phyloP scores from a whole-genome alignment of 2,113 vertebrate genomes.

The Stigmatopora argus region DNA sequence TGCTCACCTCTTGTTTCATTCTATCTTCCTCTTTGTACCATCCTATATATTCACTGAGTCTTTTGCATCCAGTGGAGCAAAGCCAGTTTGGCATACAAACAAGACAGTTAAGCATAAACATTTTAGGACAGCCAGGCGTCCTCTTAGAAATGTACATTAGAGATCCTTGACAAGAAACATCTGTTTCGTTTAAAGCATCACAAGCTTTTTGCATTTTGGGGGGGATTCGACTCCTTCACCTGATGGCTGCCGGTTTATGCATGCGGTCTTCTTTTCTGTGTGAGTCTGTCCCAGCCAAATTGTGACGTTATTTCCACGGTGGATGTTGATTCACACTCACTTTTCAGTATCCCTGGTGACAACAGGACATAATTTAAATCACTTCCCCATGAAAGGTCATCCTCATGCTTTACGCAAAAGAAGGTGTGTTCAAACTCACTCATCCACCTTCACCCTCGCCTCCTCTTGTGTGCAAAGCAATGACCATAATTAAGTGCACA shows the following conservation, averaged over 20 bases:
- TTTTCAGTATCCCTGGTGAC: constrained; percentile 49
- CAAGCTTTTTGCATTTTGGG: constrained; percentile 17
- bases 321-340: constrained; percentile 47
- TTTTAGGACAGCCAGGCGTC: constrained; percentile 43
- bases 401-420: constrained; percentile 49
- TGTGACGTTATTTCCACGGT: constrained; percentile 48
- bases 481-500: constrained; percentile 30
- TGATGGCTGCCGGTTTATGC: constrained; percentile 5
- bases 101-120: constrained; percentile 48
- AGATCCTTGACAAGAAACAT: constrained; percentile 27
- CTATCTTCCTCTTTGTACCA: constrained; percentile 27
- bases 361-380: constrained; percentile 56
- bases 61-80: constrained; percentile 23
- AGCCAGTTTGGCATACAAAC: constrained; percentile 33
- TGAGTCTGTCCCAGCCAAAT: constrained; percentile 11
- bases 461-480: constrained; percentile 3
- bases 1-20: constrained; percentile 26
- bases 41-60: constrained; percentile 39
- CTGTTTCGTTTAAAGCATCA: constrained; percentile 40
- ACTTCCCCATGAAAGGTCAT: constrained; percentile 62
- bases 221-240: constrained; percentile 18
- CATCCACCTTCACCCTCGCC: background rate
- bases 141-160: constrained; percentile 9
- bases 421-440: constrained; percentile 11
- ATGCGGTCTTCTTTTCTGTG: background rate